These are phyloP conservation scores for Limulus polyphemus DNA, from an alignment of 2,888 invertebrate genomes.

Conservation along the genomic window DNA sequence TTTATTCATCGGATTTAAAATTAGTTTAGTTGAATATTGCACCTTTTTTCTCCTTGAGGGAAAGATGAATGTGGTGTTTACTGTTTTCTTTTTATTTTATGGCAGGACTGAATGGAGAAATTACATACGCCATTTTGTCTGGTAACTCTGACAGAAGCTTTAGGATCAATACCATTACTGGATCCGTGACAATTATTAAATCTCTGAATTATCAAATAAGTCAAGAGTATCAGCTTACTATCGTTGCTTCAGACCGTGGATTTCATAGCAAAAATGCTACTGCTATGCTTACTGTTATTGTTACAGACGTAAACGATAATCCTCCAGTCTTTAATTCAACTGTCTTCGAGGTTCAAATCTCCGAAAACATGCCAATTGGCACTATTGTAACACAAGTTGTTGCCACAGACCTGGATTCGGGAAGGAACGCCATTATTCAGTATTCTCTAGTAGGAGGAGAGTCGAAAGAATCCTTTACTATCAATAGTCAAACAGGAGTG, in stretches of 20 bases:
- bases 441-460: slow-evolving; percentile 67
- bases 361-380: slow-evolving; percentile 66
- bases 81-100: no score
- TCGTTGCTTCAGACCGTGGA: slow-evolving; percentile 74
- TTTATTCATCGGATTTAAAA: no score
- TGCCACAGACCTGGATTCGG: slow-evolving; percentile 74
- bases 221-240: slow-evolving; percentile 69
- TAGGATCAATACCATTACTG: slow-evolving; percentile 58
- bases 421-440: slow-evolving; percentile 68
- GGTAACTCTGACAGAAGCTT: slow-evolving; percentile 73
- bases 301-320: slow-evolving; percentile 89
- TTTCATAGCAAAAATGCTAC: slow-evolving; percentile 62
- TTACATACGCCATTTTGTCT: slow-evolving; percentile 67
- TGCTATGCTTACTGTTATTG: slow-evolving; percentile 66
- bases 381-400: slow-evolving; percentile 59
- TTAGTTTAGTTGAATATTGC: no score
- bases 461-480: slow-evolving; percentile 58
- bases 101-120: slow-evolving; percentile 71
- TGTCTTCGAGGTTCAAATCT: slow-evolving; percentile 59
- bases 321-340: slow-evolving; percentile 70
- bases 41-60: no score
- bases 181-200: slow-evolving; percentile 64
- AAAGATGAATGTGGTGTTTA: no score
- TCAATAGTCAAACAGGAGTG: slow-evolving; percentile 62
- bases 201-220: slow-evolving; percentile 74